phyloP scores from a whole-genome alignment of 2,113 vertebrate species.

The Maccullochella peelii region DNA sequence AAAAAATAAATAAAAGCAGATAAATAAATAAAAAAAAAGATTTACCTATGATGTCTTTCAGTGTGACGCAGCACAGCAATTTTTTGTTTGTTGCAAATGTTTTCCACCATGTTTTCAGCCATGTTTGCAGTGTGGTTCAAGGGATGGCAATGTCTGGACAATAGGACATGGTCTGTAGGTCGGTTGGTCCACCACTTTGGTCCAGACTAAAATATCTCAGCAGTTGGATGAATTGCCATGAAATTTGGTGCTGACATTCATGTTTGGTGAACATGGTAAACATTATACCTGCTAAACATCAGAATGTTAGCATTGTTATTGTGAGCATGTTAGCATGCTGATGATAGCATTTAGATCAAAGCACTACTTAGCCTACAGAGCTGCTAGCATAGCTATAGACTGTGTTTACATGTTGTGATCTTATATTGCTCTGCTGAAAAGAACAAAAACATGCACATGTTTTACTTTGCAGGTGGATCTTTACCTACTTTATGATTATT shows the following conservation, averaged over 20 bases:
- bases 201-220: neutral
- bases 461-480: neutral
- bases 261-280: neutral
- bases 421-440: neutral
- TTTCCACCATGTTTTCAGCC: neutral
- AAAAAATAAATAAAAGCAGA: conserved; percentile 12
- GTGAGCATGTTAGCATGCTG: neutral
- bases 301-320: neutral
- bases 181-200: neutral
- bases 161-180: neutral
- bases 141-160: neutral
- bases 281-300: neutral
- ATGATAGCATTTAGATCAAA: neutral
- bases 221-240: neutral
- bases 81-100: too few relatives aligned
- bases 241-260: neutral
- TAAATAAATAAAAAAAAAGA: conserved; percentile 4
- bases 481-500: neutral
- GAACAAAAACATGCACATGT: neutral
- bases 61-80: neutral
- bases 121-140: neutral
- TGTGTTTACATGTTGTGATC: neutral
- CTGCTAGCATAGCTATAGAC: neutral
- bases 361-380: neutral
- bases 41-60: neutral